Base-by-base conservation (phyloP, 2,113 vertebrate species). In the Tachysurus fulvidraco region DNA sequence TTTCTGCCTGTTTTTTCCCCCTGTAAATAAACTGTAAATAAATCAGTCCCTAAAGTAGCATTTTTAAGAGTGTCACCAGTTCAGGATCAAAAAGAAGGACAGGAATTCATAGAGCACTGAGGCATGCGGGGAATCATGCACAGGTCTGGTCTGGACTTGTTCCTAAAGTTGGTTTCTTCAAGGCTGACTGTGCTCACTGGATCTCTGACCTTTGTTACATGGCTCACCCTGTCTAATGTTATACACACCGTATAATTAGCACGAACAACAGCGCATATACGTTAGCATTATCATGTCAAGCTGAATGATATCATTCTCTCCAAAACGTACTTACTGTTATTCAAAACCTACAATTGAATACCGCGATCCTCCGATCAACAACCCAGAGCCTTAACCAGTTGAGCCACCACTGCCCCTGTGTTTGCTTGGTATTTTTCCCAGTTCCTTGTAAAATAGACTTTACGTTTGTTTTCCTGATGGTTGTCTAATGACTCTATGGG, bases 91-190 rank as follows among this genome's bases (percentile, higher is more conserved):
- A 44, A 23, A 65, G 13, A n/a, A 9, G 4, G 50, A 28, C n/a
- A 55, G 52, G n/a, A 23, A 83, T 54, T 55, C 54, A 11, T 55
- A 16, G 2, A 84, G n/a, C 19, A 44, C 54, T 11, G 7, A 57
- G 28, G 23, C 30, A 73, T 54, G 73, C 73, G 23, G 36, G 17
- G 12, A 77, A 76, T 77, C 62, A 69, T 11, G 30, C n/a, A 41
- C 65, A n/a, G 28, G 36, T 83, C 74, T 30, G 46, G 84, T 60
- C 73, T 65, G 67, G 69, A 88, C 88, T 83, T 83, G 84, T 83
- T 71, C 36, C 71, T 69, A 13, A 17, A 81, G 67, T 85, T 67
- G 60, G 78, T 82, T 64, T 88, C 52, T 23, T 25, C 59, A 44
- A 4, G 54, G 59, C 74, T 88, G 80, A 46, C n/a, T 44, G 60